phyloP scores from a whole-genome alignment of 1,140 invertebrate genomes.

The Halyomorpha halys region DNA sequence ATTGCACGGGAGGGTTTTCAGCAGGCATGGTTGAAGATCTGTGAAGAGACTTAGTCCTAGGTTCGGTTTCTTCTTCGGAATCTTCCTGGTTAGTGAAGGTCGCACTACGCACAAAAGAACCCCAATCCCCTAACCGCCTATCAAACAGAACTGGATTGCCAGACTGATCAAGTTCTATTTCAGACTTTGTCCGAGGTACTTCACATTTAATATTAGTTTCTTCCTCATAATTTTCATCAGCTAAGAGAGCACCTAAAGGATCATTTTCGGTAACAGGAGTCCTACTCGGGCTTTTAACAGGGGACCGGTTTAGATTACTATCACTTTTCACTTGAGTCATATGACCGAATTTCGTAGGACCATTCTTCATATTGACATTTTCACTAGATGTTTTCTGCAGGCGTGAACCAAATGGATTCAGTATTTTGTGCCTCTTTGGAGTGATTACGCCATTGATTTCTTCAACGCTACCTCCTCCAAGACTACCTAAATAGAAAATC shows the following conservation, averaged over 20 bases:
- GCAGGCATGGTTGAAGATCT: constrained; percentile 71
- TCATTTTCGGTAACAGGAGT: constrained; percentile 83
- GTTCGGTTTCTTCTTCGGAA: constrained; percentile 24
- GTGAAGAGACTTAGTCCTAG: constrained; percentile 44
- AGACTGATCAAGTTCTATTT: constrained; percentile 32
- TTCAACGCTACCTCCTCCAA: constrained; percentile 21
- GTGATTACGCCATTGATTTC: constrained; percentile 21
- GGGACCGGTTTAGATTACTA: constrained; percentile 32
- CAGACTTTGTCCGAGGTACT: constrained; percentile 27
- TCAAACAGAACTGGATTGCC: constrained; percentile 32
- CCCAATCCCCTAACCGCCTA: constrained; percentile 32
- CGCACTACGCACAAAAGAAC: constrained; percentile 30
- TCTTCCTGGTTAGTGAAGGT: constrained; percentile 28
- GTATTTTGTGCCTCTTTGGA: constrained; percentile 16
- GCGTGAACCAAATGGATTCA: constrained; percentile 15
- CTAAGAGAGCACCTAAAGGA: constrained; percentile 67
- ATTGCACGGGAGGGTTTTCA: constrained; percentile 37
- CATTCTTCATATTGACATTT: neutral
- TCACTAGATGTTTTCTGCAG: neutral
- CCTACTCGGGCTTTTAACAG: constrained; percentile 46
- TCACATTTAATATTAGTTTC: constrained; percentile 27
- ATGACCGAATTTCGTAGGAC: neutral
- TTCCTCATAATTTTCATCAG: constrained; percentile 37
- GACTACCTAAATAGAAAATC: constrained; percentile 11
- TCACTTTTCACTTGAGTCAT: constrained; percentile 7